phyloP scores from a whole-genome alignment of 2,797 vertebrate genomes.

The Lagodon rhomboides region DNA sequence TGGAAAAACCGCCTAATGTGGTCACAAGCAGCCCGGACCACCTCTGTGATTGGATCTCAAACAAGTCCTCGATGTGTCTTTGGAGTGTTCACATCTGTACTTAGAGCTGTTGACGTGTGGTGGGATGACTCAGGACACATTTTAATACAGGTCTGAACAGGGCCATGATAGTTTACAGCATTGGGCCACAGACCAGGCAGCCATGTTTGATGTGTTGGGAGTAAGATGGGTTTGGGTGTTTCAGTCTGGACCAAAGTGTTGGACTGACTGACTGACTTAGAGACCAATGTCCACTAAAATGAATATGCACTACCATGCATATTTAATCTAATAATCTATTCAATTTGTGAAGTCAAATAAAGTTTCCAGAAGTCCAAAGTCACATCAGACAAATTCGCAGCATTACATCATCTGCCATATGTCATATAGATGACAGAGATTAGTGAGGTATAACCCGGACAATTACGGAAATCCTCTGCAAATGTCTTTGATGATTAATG shows the following conservation, averaged over 20 bases:
- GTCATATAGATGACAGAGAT: slow-evolving; percentile 36
- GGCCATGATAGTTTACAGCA: too few relatives aligned
- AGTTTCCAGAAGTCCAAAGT: slow-evolving; percentile 2
- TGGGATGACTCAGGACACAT: too few relatives aligned
- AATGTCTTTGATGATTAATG: slow-evolving; percentile 57
- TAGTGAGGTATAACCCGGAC: slow-evolving; percentile 24
- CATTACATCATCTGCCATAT: background rate
- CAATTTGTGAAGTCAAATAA: background rate
- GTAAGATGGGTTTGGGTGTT: background rate
- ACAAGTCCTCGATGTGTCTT: too few relatives aligned
- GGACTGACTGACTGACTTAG: background rate
- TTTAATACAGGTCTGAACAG: too few relatives aligned
- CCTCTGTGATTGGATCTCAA: too few relatives aligned
- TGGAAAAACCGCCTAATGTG: too few relatives aligned
- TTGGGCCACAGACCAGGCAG: too few relatives aligned
- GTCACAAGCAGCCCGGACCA: too few relatives aligned
- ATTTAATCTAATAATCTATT: background rate
- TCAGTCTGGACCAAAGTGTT: background rate
- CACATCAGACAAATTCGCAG: background rate
- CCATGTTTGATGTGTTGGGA: too few relatives aligned
- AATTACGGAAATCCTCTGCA: slow-evolving; percentile 20
- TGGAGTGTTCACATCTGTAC: too few relatives aligned
- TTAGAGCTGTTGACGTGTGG: too few relatives aligned
- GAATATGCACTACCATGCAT: background rate
- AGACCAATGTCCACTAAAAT: background rate